Evolutionary conservation across 2,113 vertebrate species (phyloP).

Genomic region (Malaclemys terrapin): DNA sequence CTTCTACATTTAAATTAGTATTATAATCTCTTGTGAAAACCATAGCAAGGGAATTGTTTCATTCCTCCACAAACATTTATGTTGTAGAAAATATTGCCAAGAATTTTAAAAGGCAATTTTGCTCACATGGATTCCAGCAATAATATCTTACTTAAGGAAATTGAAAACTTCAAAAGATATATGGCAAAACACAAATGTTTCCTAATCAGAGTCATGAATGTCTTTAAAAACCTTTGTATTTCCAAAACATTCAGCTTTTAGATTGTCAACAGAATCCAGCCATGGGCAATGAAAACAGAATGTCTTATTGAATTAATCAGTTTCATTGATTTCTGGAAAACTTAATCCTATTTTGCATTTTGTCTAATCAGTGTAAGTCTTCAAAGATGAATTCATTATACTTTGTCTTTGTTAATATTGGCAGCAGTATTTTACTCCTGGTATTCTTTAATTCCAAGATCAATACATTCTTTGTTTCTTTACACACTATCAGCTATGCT

Average conservation of each 20-base stretch:
- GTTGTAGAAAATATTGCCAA: background rate
- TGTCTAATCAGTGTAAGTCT: background rate
- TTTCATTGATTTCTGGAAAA: slow-evolving; percentile 30
- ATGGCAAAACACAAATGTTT: background rate
- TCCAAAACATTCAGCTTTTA: background rate
- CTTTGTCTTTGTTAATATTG: slow-evolving; percentile 10
- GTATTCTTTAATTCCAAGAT: slow-evolving; percentile 30
- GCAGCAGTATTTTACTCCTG: slow-evolving; percentile 9
- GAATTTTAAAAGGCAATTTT: background rate
- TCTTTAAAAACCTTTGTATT: background rate
- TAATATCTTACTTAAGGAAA: background rate
- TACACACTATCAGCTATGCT: slow-evolving; percentile 4
- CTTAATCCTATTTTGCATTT: background rate
- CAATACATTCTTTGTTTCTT: slow-evolving; percentile 24
- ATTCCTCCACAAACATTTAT: background rate
- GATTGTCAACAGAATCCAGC: background rate
- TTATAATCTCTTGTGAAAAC: background rate
- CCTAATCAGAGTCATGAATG: background rate
- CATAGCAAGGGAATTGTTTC: background rate
- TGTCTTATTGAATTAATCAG: background rate
- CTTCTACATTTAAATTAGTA: background rate
- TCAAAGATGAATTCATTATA: slow-evolving; percentile 35
- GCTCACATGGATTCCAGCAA: background rate
- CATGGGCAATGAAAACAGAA: background rate
- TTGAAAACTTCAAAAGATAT: background rate